phyloP scores from a whole-genome alignment of 2,113 vertebrate species.

The Cochlearius cochlearius region DNA sequence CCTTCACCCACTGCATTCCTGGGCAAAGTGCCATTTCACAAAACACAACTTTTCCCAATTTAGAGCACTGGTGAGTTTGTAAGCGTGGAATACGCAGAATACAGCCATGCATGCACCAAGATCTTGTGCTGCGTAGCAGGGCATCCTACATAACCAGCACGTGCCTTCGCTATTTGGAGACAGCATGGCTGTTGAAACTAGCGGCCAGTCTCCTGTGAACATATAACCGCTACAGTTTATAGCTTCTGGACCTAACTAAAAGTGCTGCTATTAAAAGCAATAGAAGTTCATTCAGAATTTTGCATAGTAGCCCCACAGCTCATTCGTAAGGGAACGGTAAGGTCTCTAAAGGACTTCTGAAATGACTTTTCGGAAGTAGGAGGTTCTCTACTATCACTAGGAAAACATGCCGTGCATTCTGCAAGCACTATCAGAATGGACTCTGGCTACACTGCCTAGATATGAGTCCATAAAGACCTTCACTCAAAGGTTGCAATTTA shows the following conservation, averaged over 20 bases:
- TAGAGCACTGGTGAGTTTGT: neutral
- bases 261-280: conserved; percentile 25
- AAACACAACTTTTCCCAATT: neutral
- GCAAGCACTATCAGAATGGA: neutral
- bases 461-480: neutral
- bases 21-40: neutral
- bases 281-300: neutral
- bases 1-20: conserved; percentile 1
- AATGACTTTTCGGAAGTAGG: conserved; percentile 16
- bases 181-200: neutral
- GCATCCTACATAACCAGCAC: neutral
- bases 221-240: neutral
- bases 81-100: neutral
- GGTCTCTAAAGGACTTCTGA: neutral
- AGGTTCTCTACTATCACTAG: neutral
- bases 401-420: conserved; percentile 22
- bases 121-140: neutral
- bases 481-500: neutral
- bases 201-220: neutral
- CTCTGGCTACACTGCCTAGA: neutral
- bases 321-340: neutral
- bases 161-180: neutral
- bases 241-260: conserved; percentile 3
- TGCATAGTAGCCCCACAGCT: neutral
- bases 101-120: neutral